Conservation (phyloP, 1,140 invertebrate genomes). For the Drosophila pseudoobscura region DNA sequence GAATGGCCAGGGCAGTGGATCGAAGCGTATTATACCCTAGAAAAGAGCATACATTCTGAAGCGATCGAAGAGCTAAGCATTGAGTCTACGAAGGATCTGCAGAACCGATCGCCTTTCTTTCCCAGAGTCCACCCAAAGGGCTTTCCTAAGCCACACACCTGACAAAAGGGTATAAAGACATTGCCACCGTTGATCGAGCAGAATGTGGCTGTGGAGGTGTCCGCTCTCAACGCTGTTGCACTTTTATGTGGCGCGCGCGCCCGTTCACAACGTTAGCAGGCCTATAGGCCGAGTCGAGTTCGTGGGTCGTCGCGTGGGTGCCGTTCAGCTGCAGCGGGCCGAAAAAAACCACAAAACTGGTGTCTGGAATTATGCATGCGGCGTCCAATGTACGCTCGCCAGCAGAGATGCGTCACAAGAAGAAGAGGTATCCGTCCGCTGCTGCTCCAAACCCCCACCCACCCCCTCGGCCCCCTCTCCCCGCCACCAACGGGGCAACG, state of each 20-base stretch:
- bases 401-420: constrained; percentile 80
- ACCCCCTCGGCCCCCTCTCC: too few relatives aligned
- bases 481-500: too few relatives aligned
- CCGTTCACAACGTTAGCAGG: constrained; percentile 55
- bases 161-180: too few relatives aligned
- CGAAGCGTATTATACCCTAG: too few relatives aligned
- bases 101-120: too few relatives aligned
- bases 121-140: too few relatives aligned
- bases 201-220: constrained; percentile 3
- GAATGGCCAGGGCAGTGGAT: background rate
- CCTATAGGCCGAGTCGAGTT: constrained; percentile 17
- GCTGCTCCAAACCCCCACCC: background rate
- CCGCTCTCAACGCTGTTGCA: constrained; percentile 27
- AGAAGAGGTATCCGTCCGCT: constrained; percentile 69
- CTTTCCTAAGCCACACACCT: too few relatives aligned
- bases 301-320: constrained; percentile 45
- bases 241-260: constrained; percentile 64
- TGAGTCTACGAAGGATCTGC: too few relatives aligned
- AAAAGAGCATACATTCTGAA: too few relatives aligned
- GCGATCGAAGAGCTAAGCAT: too few relatives aligned
- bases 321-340: background rate
- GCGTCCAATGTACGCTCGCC: constrained; percentile 74
- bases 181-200: background rate
- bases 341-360: constrained; percentile 65
- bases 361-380: constrained; percentile 77